These are phyloP conservation scores for Dorcus parallelipipedus DNA, from an alignment of 2,888 invertebrate species.

Conservation along the genomic window DNA sequence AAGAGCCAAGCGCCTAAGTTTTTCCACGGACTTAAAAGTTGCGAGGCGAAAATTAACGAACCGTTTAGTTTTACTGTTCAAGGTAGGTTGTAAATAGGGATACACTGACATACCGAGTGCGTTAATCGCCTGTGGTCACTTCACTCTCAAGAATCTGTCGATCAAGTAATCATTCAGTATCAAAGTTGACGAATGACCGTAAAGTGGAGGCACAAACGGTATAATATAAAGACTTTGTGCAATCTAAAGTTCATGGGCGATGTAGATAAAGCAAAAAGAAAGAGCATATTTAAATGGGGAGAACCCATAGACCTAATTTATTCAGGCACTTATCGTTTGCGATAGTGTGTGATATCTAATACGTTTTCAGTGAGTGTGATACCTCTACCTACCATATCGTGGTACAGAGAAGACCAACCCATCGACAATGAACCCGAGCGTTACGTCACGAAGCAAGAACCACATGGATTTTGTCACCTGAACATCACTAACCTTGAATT, in stretches of 20 bases:
- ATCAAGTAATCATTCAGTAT: no score
- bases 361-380: constrained; percentile 68
- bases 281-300: no score
- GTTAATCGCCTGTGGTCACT: no score
- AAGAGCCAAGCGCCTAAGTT: constrained; percentile 82
- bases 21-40: constrained; percentile 74
- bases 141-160: no score
- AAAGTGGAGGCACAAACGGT: no score
- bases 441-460: constrained; percentile 66
- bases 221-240: no score
- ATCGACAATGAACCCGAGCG: constrained; percentile 65
- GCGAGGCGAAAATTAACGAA: constrained; percentile 80
- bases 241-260: no score
- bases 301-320: not conserved
- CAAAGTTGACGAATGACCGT: no score
- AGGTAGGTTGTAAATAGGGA: constrained; percentile 51
- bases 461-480: constrained; percentile 68
- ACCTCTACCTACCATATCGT: constrained; percentile 76
- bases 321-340: constrained; percentile 20
- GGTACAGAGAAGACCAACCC: constrained; percentile 85
- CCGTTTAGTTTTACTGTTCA: constrained; percentile 75
- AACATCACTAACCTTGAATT: constrained; percentile 74
- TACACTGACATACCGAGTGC: no score
- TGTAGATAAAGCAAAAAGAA: no score
- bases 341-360: not conserved